phyloP scores from a whole-genome alignment of 2,113 vertebrate genomes.

The Felis catus region DNA sequence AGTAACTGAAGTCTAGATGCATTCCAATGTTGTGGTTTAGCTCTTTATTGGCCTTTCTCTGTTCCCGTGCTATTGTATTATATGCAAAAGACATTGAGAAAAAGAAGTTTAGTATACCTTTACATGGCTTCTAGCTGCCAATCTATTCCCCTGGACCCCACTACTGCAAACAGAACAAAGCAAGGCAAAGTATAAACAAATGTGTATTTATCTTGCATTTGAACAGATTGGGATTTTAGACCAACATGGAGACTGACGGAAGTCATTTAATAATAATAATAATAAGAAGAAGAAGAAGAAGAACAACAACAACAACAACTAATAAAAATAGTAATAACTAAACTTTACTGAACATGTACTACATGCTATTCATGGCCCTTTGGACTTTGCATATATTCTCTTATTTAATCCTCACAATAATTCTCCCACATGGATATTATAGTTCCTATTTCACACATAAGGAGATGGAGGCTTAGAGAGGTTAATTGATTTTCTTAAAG shows the following conservation, averaged over 20 bases:
- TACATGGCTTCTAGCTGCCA: background rate
- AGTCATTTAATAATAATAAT: background rate
- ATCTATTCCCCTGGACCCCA: background rate
- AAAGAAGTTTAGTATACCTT: background rate
- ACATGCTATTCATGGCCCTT: background rate
- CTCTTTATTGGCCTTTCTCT: constrained; percentile 15
- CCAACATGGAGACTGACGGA: background rate
- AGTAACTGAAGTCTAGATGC: background rate
- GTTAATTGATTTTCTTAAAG: background rate
- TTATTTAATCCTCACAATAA: background rate
- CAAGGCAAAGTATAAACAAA: background rate
- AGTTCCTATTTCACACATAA: background rate
- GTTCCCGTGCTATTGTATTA: background rate
- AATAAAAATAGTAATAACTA: background rate
- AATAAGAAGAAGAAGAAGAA: background rate
- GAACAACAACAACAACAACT: background rate
- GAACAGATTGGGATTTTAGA: background rate
- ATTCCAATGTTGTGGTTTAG: background rate
- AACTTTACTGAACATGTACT: background rate
- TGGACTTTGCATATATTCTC: background rate
- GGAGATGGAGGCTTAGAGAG: background rate
- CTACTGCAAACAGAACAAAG: background rate
- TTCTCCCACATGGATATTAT: background rate
- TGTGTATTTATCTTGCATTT: constrained; percentile 11
- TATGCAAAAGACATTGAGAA: background rate